Percentiles rank a stretch among this genome's conserved stretches.
phyloP scores from a whole-genome alignment of 1,140 invertebrate species.

The Drosophila paulistorum region DNA sequence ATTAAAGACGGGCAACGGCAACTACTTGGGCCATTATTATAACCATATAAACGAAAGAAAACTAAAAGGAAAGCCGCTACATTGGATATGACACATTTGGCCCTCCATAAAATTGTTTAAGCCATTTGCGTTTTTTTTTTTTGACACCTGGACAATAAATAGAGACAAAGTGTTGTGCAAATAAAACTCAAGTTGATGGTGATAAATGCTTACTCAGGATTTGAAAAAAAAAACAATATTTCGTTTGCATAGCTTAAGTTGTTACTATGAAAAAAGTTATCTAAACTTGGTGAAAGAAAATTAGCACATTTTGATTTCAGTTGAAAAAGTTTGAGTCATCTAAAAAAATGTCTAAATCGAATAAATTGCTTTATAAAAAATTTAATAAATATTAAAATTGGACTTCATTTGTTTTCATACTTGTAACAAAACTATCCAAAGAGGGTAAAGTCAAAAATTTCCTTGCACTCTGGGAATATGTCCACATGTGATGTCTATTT shows the following conservation, averaged over 20 bases:
- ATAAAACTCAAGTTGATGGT: conserved; percentile 17
- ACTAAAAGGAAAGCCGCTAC: conserved; percentile 17
- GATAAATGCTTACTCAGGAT: conserved; percentile 4
- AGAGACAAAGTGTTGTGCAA: conserved; percentile 36
- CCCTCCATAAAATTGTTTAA: conserved; percentile 32
- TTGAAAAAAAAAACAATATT: neutral
- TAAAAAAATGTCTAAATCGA: too few relatives aligned
- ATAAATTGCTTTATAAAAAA: too few relatives aligned
- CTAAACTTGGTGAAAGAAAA: too few relatives aligned
- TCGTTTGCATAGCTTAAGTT: neutral
- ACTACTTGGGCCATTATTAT: conserved; percentile 25
- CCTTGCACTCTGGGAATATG: too few relatives aligned
- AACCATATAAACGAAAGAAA: conserved; percentile 16
- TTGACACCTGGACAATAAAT: conserved; percentile 31
- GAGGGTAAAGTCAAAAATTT: too few relatives aligned
- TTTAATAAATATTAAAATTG: too few relatives aligned
- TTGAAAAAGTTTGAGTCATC: too few relatives aligned
- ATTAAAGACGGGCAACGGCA: neutral
- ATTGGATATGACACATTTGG: conserved; percentile 37
- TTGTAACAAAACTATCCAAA: too few relatives aligned
- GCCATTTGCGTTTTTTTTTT: conserved; percentile 22
- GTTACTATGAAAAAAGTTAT: too few relatives aligned
- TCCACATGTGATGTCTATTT: too few relatives aligned
- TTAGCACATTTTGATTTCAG: too few relatives aligned
- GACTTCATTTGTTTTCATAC: too few relatives aligned